Evolutionary conservation across 2,113 vertebrate genomes (phyloP).

Genomic region (Telmatochromis sp.): DNA sequence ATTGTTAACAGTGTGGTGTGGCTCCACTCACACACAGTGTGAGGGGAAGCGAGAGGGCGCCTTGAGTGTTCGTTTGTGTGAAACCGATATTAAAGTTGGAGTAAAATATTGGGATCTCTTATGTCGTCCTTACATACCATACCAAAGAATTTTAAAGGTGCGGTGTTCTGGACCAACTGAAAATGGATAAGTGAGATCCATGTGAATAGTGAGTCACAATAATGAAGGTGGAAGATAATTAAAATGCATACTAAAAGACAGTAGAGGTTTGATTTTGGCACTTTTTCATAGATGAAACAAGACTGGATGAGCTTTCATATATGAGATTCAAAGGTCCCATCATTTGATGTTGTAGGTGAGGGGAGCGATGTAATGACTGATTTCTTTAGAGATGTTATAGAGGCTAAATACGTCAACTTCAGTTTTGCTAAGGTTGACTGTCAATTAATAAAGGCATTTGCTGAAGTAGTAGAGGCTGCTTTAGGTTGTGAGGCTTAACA

Average conservation of each 20-base stretch:
- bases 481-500: not conserved
- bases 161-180: not conserved
- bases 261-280: not conserved
- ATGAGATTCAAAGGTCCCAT: not conserved
- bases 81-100: not conserved
- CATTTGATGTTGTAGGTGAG: not conserved
- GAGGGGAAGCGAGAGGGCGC: rapidly evolving
- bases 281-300: not conserved
- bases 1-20: not conserved
- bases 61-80: not conserved
- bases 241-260: not conserved
- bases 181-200: not conserved
- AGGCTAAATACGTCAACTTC: not conserved
- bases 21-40: not conserved
- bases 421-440: not conserved
- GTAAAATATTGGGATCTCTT: not conserved
- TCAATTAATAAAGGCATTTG: not conserved
- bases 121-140: not conserved
- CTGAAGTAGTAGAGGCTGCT: not conserved
- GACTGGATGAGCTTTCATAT: not conserved
- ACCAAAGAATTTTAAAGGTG: rapidly evolving
- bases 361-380: not conserved
- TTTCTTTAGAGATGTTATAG: not conserved
- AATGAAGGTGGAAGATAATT: not conserved
- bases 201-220: not conserved